Percentiles rank a stretch among this genome's conserved stretches.
These are phyloP conservation scores for Hydropsyche tenuis DNA, from an alignment of 1,140 invertebrate species.

Conservation along the genomic window DNA sequence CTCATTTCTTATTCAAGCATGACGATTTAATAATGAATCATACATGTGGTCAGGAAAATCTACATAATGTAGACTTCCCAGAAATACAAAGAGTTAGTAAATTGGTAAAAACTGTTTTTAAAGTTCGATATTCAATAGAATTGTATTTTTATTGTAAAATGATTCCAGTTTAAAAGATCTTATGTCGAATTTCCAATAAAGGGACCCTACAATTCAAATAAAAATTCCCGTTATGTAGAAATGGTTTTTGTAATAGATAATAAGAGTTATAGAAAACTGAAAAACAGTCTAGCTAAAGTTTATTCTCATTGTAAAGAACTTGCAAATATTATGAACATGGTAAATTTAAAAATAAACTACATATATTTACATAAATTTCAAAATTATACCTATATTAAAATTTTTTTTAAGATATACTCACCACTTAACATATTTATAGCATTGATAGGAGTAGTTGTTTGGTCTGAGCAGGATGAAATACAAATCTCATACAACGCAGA, in stretches of 20 bases:
- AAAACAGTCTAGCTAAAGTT: slow-evolving; percentile 72
- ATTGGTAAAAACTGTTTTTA: neutral
- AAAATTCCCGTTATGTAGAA: slow-evolving; percentile 88
- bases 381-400: too few relatives aligned
- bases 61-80: neutral
- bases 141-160: slow-evolving; percentile 1
- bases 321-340: slow-evolving; percentile 94
- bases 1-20: slow-evolving; percentile 75
- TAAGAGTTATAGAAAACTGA: slow-evolving; percentile 77
- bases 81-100: too few relatives aligned
- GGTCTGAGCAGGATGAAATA: slow-evolving; percentile 87
- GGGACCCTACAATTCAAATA: slow-evolving; percentile 90
- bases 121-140: too few relatives aligned
- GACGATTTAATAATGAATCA: slow-evolving; percentile 70
- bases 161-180: slow-evolving; percentile 69
- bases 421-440: slow-evolving; percentile 95
- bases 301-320: slow-evolving; percentile 87
- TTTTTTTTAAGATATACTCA: slow-evolving; percentile 77
- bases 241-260: slow-evolving; percentile 92
- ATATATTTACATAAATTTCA: slow-evolving; percentile 28
- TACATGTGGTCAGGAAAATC: slow-evolving; percentile 66
- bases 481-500: slow-evolving; percentile 83
- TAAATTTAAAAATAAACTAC: slow-evolving; percentile 59
- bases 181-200: slow-evolving; percentile 66
- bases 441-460: slow-evolving; percentile 92